These are phyloP conservation scores for Norana najaformis DNA, from an alignment of 2,888 invertebrate species.

Conservation along the genomic window DNA sequence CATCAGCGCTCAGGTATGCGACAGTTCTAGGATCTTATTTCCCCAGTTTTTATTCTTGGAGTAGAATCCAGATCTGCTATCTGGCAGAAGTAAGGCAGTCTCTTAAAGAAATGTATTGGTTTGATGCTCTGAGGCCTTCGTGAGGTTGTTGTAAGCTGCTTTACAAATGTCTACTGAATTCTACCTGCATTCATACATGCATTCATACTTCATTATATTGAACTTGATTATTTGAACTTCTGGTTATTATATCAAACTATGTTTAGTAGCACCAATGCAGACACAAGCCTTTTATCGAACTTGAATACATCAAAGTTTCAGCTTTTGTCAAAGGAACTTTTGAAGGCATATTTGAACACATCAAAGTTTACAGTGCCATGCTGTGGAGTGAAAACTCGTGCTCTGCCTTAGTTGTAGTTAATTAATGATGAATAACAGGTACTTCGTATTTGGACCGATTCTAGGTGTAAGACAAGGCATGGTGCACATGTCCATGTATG, in stretches of 20 bases:
- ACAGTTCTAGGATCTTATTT: background rate
- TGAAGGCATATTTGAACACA: too few relatives aligned
- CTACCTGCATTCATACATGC: background rate
- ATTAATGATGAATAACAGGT: too few relatives aligned
- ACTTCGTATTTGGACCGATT: too few relatives aligned
- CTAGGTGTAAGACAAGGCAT: too few relatives aligned
- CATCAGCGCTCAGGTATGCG: constrained; percentile 63
- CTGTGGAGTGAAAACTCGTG: too few relatives aligned
- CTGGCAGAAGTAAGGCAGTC: background rate
- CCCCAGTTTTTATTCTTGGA: background rate
- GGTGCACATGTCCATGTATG: too few relatives aligned
- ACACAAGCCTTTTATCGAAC: too few relatives aligned
- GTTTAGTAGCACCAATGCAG: background rate
- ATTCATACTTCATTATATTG: background rate
- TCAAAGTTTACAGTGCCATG: too few relatives aligned
- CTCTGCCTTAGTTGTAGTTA: too few relatives aligned
- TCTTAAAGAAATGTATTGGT: background rate
- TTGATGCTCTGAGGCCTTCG: background rate
- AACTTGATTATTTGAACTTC: background rate
- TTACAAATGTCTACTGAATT: background rate
- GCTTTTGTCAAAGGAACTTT: too few relatives aligned
- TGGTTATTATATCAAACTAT: background rate
- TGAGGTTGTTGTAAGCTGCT: background rate
- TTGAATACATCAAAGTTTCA: too few relatives aligned
- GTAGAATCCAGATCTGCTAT: background rate